These are phyloP conservation scores for Strix uralensis DNA, from an alignment of 2,113 vertebrate genomes.

Conservation along the genomic window DNA sequence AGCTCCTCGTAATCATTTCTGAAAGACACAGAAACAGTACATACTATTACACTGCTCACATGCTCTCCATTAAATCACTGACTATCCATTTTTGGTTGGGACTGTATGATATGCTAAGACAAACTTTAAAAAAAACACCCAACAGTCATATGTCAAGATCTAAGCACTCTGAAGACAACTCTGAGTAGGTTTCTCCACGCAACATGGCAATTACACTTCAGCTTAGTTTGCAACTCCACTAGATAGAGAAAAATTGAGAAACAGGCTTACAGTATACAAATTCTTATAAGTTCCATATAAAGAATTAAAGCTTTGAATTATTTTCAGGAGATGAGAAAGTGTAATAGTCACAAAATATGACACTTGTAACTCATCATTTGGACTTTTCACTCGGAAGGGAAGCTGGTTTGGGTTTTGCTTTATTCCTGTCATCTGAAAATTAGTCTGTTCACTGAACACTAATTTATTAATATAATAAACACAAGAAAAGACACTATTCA, in stretches of 20 bases:
- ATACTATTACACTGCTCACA: not conserved
- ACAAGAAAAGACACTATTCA: not conserved
- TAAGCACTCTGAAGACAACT: not conserved
- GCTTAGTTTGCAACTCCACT: not conserved
- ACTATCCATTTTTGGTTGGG: not conserved
- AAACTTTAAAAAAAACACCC: not conserved
- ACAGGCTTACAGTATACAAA: not conserved
- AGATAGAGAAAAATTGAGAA: not conserved
- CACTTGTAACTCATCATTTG: not conserved
- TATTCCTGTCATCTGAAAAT: not conserved
- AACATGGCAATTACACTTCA: not conserved
- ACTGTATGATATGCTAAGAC: not conserved
- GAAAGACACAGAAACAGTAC: constrained; percentile 12
- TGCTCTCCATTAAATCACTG: not conserved
- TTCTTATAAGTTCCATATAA: not conserved
- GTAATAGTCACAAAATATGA: not conserved
- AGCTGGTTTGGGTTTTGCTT: not conserved
- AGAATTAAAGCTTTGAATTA: not conserved
- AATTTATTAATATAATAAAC: not conserved
- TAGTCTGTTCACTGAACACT: not conserved
- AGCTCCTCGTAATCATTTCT: constrained; percentile 98
- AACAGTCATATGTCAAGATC: not conserved
- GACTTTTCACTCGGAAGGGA: not conserved
- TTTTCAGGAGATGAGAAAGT: not conserved
- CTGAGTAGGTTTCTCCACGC: not conserved